A percentile compares a stretch with the other conserved stretches of the same genome.
These are phyloP conservation scores for Dasyurus viverrinus DNA, from an alignment of 2,113 vertebrate genomes.

Conservation along the genomic window DNA sequence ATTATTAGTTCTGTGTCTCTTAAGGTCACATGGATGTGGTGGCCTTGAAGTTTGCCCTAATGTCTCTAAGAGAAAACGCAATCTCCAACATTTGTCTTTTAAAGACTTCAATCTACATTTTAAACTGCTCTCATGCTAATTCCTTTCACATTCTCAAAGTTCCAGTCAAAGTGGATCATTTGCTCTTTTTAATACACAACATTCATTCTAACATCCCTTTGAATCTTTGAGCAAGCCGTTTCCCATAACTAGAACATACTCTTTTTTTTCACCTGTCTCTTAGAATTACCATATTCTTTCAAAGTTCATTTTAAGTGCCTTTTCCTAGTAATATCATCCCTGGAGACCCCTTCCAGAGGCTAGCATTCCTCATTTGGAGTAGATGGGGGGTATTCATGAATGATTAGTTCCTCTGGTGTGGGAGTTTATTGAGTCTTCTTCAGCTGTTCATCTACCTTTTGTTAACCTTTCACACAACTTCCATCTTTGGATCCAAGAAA, in stretches of 20 bases:
- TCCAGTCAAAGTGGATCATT: not conserved
- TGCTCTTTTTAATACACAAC: not conserved
- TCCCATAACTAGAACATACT: not conserved
- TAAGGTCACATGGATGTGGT: conserved; percentile 32
- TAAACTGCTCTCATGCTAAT: not conserved
- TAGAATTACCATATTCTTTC: not conserved
- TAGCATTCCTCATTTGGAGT: not conserved
- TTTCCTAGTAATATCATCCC: not conserved
- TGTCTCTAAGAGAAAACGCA: not conserved
- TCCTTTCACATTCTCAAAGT: not conserved
- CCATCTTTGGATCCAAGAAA: not conserved
- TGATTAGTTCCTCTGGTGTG: not conserved
- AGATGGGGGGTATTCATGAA: not conserved
- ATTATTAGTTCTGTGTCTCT: conserved; percentile 36
- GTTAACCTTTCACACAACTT: not conserved
- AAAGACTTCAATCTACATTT: not conserved
- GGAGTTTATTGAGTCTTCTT: not conserved
- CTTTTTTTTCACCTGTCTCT: not conserved
- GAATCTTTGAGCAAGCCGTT: not conserved
- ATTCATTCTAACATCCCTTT: not conserved
- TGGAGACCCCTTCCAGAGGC: not conserved
- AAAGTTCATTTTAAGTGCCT: not conserved
- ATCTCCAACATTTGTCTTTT: not conserved
- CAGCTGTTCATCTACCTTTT: not conserved
- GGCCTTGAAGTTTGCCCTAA: conserved; percentile 27